A percentile compares a stretch with the other conserved stretches of the same genome.
These are phyloP conservation scores for Temnothorax unifasciatus DNA, from an alignment of 2,888 invertebrate species.

Conservation along the genomic window DNA sequence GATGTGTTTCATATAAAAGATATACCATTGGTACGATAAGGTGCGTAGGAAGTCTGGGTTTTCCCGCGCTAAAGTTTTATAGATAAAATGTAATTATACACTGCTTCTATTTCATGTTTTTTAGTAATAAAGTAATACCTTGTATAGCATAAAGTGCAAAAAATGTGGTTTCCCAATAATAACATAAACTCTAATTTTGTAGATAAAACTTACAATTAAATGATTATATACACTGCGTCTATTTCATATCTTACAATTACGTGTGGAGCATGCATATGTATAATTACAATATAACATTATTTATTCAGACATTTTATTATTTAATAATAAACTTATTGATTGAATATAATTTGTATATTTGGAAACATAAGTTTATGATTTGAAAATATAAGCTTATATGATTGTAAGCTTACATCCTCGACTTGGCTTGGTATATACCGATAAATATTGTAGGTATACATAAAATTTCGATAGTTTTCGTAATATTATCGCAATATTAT, in stretches of 20 bases:
- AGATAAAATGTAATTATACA: too few relatives aligned
- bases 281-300: conserved; percentile 9
- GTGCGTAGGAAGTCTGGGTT: too few relatives aligned
- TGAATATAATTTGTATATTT: conserved; percentile 30
- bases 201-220: too few relatives aligned
- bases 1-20: too few relatives aligned
- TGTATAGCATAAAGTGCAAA: too few relatives aligned
- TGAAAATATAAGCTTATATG: background rate
- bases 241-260: background rate
- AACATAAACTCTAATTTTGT: too few relatives aligned
- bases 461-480: conserved; percentile 8
- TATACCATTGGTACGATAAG: too few relatives aligned
- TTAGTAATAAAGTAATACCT: too few relatives aligned
- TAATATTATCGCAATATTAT: background rate
- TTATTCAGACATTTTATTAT: conserved; percentile 28
- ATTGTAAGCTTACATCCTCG: background rate
- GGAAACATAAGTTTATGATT: background rate
- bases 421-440: conserved; percentile 10
- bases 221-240: background rate
- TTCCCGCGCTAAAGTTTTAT: too few relatives aligned
- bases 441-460: conserved; percentile 32
- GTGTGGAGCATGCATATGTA: background rate
- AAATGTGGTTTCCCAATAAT: too few relatives aligned
- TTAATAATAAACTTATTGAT: conserved; percentile 22
- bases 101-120: too few relatives aligned